phyloP scores from a whole-genome alignment of 2,888 invertebrate species.

The Drosophila multiciliata region DNA sequence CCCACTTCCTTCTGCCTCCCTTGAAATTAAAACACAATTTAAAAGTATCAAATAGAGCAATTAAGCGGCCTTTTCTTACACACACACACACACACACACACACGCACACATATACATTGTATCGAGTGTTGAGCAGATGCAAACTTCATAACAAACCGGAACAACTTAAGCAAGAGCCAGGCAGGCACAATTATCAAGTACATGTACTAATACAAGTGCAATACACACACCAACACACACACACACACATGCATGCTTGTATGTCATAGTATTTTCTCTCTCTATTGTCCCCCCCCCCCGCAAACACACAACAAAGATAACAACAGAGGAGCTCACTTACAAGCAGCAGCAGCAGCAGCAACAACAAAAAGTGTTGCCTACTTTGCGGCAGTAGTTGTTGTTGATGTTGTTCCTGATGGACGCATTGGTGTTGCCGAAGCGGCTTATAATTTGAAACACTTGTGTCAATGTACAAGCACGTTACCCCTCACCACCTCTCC shows the following conservation, averaged over 20 bases:
- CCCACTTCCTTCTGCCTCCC: slow-evolving; percentile 1
- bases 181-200: slow-evolving; percentile 59
- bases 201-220: slow-evolving; percentile 48
- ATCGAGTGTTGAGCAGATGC: slow-evolving; percentile 49
- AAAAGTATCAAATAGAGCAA: slow-evolving; percentile 79
- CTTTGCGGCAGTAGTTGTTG: slow-evolving; percentile 32
- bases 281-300: background rate
- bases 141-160: slow-evolving; percentile 65
- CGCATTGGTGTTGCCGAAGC: slow-evolving; percentile 43
- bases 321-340: slow-evolving; percentile 65
- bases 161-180: slow-evolving; percentile 60
- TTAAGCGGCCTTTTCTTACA: slow-evolving; percentile 64
- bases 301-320: slow-evolving; percentile 49
- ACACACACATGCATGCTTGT: slow-evolving; percentile 18
- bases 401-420: slow-evolving; percentile 50
- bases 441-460: slow-evolving; percentile 84
- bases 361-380: slow-evolving; percentile 62
- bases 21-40: slow-evolving; percentile 81
- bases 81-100: slow-evolving; percentile 16
- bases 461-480: slow-evolving; percentile 75
- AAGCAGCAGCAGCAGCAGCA: slow-evolving; percentile 32
- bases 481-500: background rate
- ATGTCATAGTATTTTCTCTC: slow-evolving; percentile 37
- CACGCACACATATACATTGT: slow-evolving; percentile 10
- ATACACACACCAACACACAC: slow-evolving; percentile 23